Conservation (phyloP, 2,888 invertebrate genomes). For the Sphinx pinastri region DNA sequence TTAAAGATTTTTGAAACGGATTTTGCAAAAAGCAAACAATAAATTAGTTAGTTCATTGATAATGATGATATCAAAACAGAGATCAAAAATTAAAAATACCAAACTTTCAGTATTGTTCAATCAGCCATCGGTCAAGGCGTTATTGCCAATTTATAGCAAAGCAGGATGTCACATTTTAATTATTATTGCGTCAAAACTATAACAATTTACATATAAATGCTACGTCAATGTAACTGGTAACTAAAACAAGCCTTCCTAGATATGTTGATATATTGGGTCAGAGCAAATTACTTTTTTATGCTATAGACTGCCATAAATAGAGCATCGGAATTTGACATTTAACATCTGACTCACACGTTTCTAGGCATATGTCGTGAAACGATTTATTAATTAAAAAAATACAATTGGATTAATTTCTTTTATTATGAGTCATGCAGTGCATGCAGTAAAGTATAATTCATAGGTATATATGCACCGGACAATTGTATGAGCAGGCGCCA, state of each 20-base stretch:
- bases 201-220: conserved; percentile 38
- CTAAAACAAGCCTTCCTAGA: conserved; percentile 45
- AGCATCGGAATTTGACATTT: conserved; percentile 45
- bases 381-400: too few species aligned
- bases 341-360: conserved; percentile 30
- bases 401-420: neutral
- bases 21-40: neutral
- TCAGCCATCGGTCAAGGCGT: conserved; percentile 29
- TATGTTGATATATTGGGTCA: conserved; percentile 43
- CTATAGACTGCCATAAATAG: conserved; percentile 29
- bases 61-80: neutral
- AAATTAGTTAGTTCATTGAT: neutral
- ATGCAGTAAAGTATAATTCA: too few species aligned
- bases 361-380: conserved; percentile 5
- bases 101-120: neutral
- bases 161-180: conserved; percentile 34
- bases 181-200: conserved; percentile 39
- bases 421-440: too few species aligned
- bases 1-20: neutral
- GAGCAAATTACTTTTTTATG: conserved; percentile 23
- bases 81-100: neutral
- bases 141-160: conserved; percentile 26
- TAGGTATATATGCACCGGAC: too few species aligned
- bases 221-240: conserved; percentile 40
- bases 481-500: too few species aligned